Base-by-base conservation (phyloP, 2,888 invertebrate species). In the Bellardia bayeri region DNA sequence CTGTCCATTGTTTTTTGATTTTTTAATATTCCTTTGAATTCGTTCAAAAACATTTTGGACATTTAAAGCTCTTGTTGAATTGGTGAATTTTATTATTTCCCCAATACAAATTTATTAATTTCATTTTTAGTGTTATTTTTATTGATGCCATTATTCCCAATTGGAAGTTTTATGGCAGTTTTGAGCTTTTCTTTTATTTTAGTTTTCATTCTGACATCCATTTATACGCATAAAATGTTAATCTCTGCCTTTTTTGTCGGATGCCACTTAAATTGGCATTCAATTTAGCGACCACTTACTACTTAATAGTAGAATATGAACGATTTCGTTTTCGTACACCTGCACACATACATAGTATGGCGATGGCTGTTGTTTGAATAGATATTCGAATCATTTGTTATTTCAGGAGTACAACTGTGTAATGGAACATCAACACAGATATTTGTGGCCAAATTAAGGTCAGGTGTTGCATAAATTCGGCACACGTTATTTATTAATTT, bases 71-170 rank as follows among this genome's bases (percentile, higher is more conserved):
- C 37, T 71, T 56, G 40, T 71, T 54, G 37, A 37, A 16, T 30
- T 63, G 42, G 30, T 9, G 30, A 2, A 30, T 5, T 51, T 37
- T 76, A 40, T 23, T 33, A 16, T 3, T 23, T 16, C 61, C 3
- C 40, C 45, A 63, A 66, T 74, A 51, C 51, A 40, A 40, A 61
- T 85, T 80, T 80, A 80, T 80, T 68, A 64, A 66, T 82, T 76
- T 71, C 14, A 76, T 64, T 76, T 76, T 81, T 71, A 76, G 64
- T 71, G 40, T 56, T 78, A 78, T 78, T 66, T 45, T 76, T 76
- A 81, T 76, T 58, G 45, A 40, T 23, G 56, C 63, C 76, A 58
- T 85, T 82, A 81, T 71, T 40, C 56, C 58, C 85, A 85, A 71
- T 72, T 81, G 85, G 23, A 71, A 72, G 33, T 61, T 64, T 76